Evolutionary conservation across 37 sponge, comb jelly and placozoan species (phyloP).

Genomic region (Halichondria panicea): DNA sequence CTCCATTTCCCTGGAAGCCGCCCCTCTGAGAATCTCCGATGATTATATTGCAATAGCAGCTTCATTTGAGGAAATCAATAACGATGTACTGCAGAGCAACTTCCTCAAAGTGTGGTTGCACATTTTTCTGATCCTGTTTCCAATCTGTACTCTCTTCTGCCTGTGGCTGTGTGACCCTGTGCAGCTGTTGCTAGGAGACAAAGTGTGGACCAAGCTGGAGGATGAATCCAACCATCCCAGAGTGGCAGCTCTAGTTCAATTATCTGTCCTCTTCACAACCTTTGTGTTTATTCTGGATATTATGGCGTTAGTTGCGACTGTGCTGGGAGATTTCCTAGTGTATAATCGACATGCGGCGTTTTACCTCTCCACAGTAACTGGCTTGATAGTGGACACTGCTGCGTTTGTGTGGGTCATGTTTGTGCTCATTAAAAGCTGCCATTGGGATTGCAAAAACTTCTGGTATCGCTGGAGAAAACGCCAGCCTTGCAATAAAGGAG

Average conservation of each 20-base stretch:
- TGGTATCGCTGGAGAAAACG: neutral
- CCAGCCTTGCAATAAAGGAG: neutral
- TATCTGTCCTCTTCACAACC: slow-evolving; percentile 14
- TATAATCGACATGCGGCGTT: neutral
- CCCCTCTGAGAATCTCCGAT: slow-evolving; percentile 6
- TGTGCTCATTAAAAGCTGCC: slow-evolving; percentile 11
- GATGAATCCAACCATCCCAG: slow-evolving; percentile 26
- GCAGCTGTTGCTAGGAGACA: slow-evolving; percentile 38
- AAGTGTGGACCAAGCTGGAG: slow-evolving; percentile 20
- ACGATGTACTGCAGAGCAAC: neutral
- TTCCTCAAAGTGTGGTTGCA: slow-evolving; percentile 27
- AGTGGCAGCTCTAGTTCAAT: slow-evolving; percentile 32
- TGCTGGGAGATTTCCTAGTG: neutral
- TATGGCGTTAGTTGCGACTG: neutral
- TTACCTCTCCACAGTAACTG: slow-evolving; percentile 27
- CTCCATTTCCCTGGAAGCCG: neutral
- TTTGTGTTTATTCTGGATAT: slow-evolving; percentile 23
- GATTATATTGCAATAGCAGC: slow-evolving; percentile 23
- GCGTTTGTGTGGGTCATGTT: slow-evolving; percentile 27
- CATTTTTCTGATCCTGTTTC: slow-evolving; percentile 21
- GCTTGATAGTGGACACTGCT: slow-evolving; percentile 14
- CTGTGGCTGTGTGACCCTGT: slow-evolving; percentile 35
- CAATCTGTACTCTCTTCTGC: neutral
- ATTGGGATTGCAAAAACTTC: slow-evolving; percentile 1
- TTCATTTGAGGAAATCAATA: neutral